Conservation (phyloP, 1,140 invertebrate genomes). For the Drosophila oshimai region DNA sequence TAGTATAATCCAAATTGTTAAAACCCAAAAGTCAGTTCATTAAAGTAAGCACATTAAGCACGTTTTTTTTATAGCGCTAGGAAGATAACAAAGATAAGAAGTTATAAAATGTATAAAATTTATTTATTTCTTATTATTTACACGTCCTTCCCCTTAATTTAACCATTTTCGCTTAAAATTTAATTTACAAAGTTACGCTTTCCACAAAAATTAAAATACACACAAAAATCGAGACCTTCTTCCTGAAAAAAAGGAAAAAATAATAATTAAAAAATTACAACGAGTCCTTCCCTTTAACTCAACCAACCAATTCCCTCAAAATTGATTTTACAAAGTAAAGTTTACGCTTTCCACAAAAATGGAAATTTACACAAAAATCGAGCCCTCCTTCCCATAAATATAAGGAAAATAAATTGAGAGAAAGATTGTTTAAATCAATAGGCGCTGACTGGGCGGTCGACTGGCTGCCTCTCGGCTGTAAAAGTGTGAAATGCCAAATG, state of each 20-base stretch:
- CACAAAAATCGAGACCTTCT: constrained; percentile 15
- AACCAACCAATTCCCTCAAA: too few species aligned
- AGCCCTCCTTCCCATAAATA: constrained; percentile 3
- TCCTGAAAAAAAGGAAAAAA: not conserved
- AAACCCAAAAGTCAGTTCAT: too few species aligned
- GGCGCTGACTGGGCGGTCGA: constrained; percentile 35
- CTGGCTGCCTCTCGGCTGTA: constrained; percentile 59
- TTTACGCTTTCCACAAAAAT: constrained; percentile 69
- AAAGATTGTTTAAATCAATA: constrained; percentile 72
- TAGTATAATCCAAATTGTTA: too few species aligned
- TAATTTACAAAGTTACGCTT: constrained; percentile 74
- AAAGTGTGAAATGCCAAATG: constrained; percentile 79
- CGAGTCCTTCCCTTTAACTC: too few species aligned
- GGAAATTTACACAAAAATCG: constrained; percentile 10
- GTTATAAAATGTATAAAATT: too few species aligned
- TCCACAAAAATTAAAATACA: constrained; percentile 39
- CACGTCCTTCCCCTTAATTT: too few species aligned
- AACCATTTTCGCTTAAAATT: constrained; percentile 36
- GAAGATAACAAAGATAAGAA: too few species aligned
- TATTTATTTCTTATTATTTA: too few species aligned
- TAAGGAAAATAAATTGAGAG: not conserved
- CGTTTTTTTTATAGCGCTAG: too few species aligned
- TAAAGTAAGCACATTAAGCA: too few species aligned
- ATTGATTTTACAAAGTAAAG: constrained; percentile 67
- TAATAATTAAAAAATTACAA: too few species aligned